Base-by-base conservation (phyloP, 1,140 invertebrate species). In the Drosophila guanche region DNA sequence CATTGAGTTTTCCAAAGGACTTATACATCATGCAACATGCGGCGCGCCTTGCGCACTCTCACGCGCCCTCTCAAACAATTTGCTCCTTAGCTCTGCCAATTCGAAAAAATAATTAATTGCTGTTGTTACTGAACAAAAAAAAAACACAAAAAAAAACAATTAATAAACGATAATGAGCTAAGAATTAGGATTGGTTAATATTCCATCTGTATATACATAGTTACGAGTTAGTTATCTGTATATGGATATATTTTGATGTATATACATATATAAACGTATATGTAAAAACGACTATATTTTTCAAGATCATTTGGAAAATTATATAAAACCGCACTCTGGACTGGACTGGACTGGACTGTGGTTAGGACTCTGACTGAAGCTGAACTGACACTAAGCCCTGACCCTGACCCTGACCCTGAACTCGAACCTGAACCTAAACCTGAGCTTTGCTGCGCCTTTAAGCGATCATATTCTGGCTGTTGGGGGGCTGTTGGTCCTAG, bases 241-340 rank as follows among this genome's bases (percentile, higher is more conserved):
- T 73, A 60, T 72, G 42, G 66, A 60, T 72, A 51, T 74, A 59
- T 62, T 59, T 59, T 51, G 51, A 60, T 42, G 50, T 61, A 65
- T 55, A 76, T 76, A 59, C 70, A 66, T 61, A 22, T 71, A 69
- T 61, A 45, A 45, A 71, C 55, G 60, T 59, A 55, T 72, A 66
- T 65, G 73, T 75, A 89, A 88, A 90, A 89, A 88, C 85, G 89
- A 90, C 89, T 90, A 90, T 84, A 83, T 76, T 67, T 80, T 90
- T 90, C 76, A 90, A 90, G 89, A 90, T 90, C 89, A 90, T 90
- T 86, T 90, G 89, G 79, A 89, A 84, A 90, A 86, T 90, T 75
- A 76, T 70, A 69, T 76, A 51, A 79, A 76, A 81, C 68, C 62
- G 68, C 81, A 62, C 69, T 72, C 68, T 80, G 52, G 59, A 67